Percentiles rank a stretch among this genome's conserved stretches.
Conservation (phyloP, 2,888 invertebrate species). For the Scrobipalpa atriplicella region DNA sequence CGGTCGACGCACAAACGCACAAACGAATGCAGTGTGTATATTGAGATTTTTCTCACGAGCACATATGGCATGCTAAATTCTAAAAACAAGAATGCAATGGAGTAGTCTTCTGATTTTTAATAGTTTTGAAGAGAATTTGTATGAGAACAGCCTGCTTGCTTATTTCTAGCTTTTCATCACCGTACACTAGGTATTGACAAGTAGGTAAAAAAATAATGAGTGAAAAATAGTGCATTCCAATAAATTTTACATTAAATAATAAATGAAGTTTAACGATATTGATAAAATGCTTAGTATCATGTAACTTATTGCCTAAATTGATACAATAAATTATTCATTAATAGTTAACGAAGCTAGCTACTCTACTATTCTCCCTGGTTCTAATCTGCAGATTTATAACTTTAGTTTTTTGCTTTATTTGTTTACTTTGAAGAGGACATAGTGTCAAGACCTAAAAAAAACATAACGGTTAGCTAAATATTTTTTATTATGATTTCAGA, state of each 20-base stretch:
- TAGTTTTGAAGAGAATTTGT: background rate
- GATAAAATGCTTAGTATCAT: too few species aligned
- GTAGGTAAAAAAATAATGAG: too few species aligned
- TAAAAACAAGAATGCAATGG: conserved; percentile 47
- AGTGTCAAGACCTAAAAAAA: conserved; percentile 57
- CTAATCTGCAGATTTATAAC: conserved; percentile 63
- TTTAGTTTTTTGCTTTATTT: conserved; percentile 56
- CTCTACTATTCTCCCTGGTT: background rate
- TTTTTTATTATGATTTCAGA: background rate
- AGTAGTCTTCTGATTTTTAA: conserved; percentile 38
- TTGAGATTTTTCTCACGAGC: conserved; percentile 70
- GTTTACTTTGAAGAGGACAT: conserved; percentile 64
- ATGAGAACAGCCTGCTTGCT: background rate
- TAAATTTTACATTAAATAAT: too few species aligned
- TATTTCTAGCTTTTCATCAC: background rate
- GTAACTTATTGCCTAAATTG: background rate
- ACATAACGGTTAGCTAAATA: background rate
- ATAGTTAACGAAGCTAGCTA: too few species aligned
- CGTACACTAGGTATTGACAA: too few species aligned
- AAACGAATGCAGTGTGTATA: conserved; percentile 65
- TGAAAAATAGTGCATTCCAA: too few species aligned
- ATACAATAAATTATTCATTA: too few species aligned
- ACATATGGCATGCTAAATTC: conserved; percentile 47
- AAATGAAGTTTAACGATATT: too few species aligned
- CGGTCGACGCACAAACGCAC: conserved; percentile 65